A percentile compares a stretch with the other conserved stretches of the same genome.
Evolutionary conservation across 2,888 invertebrate species (phyloP).

Genomic region (Leucophora obtusa): DNA sequence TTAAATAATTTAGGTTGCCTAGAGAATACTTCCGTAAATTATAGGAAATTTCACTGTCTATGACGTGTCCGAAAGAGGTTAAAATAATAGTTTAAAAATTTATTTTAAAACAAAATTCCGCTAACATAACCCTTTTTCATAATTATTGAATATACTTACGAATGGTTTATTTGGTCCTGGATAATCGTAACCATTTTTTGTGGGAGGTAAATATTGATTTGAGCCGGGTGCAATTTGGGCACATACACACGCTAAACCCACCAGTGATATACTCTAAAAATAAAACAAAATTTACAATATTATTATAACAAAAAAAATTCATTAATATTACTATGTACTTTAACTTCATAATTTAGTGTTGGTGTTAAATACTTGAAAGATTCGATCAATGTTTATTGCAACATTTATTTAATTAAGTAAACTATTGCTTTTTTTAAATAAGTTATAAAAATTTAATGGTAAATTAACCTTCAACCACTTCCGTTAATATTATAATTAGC

Average conservation of each 20-base stretch:
- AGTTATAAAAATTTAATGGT: background rate
- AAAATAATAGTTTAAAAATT: no score
- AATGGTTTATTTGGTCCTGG: constrained; percentile 81
- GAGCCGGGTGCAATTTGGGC: constrained; percentile 81
- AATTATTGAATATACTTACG: constrained; percentile 69
- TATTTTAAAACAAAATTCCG: no score
- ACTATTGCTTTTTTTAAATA: background rate
- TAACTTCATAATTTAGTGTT: background rate
- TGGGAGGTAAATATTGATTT: constrained; percentile 86
- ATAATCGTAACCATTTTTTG: constrained; percentile 86
- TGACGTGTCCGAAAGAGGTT: no score
- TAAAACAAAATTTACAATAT: constrained; percentile 45
- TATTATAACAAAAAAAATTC: background rate
- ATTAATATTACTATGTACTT: no score
- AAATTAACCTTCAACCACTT: constrained; percentile 28
- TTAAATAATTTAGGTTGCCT: no score
- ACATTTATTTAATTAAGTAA: background rate
- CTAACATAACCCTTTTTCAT: no score
- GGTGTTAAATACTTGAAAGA: background rate
- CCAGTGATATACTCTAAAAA: constrained; percentile 75
- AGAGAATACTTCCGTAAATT: no score
- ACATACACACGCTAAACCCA: constrained; percentile 72
- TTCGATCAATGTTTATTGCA: background rate
- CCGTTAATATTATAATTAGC: constrained; percentile 11
- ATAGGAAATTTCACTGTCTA: no score